These are phyloP conservation scores for Aurelia sp. DNA, from an alignment of 30 jellyfish, hydroid and myxozoan species.

Conservation along the genomic window DNA sequence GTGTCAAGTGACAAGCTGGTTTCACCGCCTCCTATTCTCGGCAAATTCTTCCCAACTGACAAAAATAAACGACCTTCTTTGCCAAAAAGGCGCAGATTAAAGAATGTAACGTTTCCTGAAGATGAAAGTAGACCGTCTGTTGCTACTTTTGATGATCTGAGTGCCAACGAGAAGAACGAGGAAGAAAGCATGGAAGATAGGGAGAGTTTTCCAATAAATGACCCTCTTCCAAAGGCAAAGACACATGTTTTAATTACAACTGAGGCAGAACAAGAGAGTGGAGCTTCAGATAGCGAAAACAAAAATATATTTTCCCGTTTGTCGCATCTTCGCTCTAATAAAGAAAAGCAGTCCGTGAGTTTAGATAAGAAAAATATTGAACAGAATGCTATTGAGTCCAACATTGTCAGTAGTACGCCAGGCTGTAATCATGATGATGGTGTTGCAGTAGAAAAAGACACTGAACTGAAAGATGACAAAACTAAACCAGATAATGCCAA, in stretches of 20 bases:
- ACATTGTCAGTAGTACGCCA: background rate
- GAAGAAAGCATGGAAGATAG: background rate
- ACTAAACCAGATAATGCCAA: too few relatives aligned
- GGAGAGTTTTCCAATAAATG: background rate
- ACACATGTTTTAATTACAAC: background rate
- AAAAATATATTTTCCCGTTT: background rate
- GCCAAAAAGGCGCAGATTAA: constrained; percentile 41
- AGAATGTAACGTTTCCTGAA: constrained; percentile 26
- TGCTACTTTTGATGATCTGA: background rate
- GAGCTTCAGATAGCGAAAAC: background rate
- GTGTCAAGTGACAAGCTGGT: background rate
- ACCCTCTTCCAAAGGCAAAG: background rate
- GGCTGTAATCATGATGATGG: too few relatives aligned
- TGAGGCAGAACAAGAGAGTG: background rate
- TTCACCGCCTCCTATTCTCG: constrained; percentile 6
- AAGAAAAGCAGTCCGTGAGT: background rate
- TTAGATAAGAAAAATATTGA: background rate
- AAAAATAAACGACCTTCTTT: background rate
- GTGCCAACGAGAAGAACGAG: background rate
- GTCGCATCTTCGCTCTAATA: background rate
- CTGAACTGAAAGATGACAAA: too few relatives aligned
- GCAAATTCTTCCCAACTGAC: constrained; percentile 15
- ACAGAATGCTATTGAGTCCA: background rate
- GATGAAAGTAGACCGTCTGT: background rate
- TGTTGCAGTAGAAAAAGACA: too few relatives aligned